Percentiles rank a stretch among this genome's conserved stretches.
phyloP scores from a whole-genome alignment of 2,113 vertebrate genomes.

The Ceyx cyanopectus region DNA sequence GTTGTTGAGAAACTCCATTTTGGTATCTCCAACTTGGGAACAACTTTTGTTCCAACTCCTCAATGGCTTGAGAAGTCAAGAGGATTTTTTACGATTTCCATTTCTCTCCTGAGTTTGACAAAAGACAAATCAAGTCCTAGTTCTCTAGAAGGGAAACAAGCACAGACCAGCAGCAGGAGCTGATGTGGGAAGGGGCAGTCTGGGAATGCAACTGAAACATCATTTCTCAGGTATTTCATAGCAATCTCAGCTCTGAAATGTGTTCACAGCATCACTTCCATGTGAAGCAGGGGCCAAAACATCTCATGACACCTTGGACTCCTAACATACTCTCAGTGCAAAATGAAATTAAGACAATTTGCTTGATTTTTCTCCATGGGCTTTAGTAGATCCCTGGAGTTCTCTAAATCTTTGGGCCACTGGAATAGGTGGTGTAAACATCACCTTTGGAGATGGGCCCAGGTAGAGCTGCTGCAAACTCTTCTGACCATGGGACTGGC shows the following conservation, averaged over 20 bases:
- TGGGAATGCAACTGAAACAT: neutral
- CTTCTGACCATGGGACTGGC: neutral
- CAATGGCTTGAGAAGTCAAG: neutral
- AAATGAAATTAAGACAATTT: neutral
- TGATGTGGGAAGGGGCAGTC: neutral
- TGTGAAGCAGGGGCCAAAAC: neutral
- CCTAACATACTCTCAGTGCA: neutral
- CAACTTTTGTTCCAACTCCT: neutral
- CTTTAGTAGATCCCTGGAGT: neutral
- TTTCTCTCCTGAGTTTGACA: neutral
- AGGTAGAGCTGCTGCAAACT: neutral
- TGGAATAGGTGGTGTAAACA: neutral
- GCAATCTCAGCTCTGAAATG: neutral
- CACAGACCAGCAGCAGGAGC: neutral
- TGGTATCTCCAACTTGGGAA: neutral
- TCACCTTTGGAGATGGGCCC: neutral
- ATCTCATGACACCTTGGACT: neutral
- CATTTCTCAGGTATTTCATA: neutral
- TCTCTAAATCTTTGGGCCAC: neutral
- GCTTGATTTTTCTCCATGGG: neutral
- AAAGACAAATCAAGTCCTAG: neutral
- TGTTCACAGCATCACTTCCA: neutral
- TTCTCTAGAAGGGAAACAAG: neutral
- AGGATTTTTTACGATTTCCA: neutral
- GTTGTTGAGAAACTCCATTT: neutral